Base-by-base conservation (phyloP, 2,797 vertebrate genomes). In the Sebastes ruberrimus region DNA sequence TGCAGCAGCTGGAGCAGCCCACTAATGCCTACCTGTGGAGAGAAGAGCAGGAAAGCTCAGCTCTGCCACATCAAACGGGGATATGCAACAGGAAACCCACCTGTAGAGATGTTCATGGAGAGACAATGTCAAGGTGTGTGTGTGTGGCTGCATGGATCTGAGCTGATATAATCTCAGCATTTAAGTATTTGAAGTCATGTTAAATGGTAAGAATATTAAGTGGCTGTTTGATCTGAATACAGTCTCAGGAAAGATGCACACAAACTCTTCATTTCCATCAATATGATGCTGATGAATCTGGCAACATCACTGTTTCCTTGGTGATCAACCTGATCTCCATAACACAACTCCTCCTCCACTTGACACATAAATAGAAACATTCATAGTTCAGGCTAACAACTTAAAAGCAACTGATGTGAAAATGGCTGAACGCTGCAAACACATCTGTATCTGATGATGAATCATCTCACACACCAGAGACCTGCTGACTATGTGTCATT, bases 61-160 rank as follows among this genome's bases (percentile, higher is more conserved):
- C 74, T 87, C 85, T 84, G 75, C 61, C 76, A 81, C 84, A 86
- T 91, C 83, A 86, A 88, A 90, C 53, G 67, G 56, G 20, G 69
- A 92, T 93, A 91, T 90, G 90, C 81, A 92, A 93, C 66, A 78
- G 86, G 87, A 90, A 89, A 67, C 60, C 81, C 52, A 66, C 55
- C 71, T 30, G 70, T n/a, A 67, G 71, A 81, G 67, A 83, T 76
- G 62, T 55, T 71, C 78, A 84, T 10, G 33, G 46, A 83, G 87
- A 65, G 78, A 76, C 56, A 71, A 65, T 71, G 80, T 65, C 59
- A 75, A 55, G 20, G 71, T 76, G 70, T 80, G 83, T 70, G 76
- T 71, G 68, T 63, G 3, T 35, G 23, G 66, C 13, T 52, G 67
- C 25, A 60, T 42, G 68, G 5, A 74, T 65, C 30, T 6, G 32